Conservation (phyloP, 2,113 vertebrate species). For the Vimba vimba region DNA sequence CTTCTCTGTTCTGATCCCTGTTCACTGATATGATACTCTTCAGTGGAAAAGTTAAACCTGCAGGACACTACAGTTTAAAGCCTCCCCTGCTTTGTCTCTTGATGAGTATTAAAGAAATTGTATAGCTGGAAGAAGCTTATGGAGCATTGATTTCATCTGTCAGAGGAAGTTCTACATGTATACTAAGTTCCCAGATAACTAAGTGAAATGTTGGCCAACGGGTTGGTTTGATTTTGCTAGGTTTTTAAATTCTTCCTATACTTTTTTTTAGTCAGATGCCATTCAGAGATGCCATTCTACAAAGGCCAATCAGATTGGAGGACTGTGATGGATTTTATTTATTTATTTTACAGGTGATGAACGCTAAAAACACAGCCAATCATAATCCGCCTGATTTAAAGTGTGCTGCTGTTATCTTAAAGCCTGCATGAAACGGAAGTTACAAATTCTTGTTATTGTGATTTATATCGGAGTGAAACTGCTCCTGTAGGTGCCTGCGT, state of each 20-base stretch:
- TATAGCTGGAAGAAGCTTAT: not conserved
- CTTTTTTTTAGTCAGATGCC: not conserved
- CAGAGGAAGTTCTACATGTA: not conserved
- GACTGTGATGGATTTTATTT: not conserved
- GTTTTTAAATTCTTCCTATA: not conserved
- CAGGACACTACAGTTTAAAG: not conserved
- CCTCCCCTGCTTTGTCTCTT: not conserved
- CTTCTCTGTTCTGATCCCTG: not conserved
- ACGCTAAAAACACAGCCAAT: not conserved
- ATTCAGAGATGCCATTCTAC: not conserved
- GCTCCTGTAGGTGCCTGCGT: no score
- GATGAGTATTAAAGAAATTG: not conserved
- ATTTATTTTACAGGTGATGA: no score
- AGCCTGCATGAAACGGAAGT: no score
- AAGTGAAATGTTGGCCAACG: not conserved
- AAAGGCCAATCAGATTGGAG: not conserved
- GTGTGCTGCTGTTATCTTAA: no score
- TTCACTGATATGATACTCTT: conserved; percentile 8
- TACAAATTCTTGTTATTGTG: no score
- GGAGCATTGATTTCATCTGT: not conserved
- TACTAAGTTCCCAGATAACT: not conserved
- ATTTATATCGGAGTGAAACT: no score
- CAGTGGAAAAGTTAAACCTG: not conserved
- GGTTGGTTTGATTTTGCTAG: not conserved
- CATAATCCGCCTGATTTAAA: not conserved